Percentiles rank a stretch among this genome's conserved stretches.
Conservation (phyloP, 2,113 vertebrate genomes). For the Formicarius rufipectus region DNA sequence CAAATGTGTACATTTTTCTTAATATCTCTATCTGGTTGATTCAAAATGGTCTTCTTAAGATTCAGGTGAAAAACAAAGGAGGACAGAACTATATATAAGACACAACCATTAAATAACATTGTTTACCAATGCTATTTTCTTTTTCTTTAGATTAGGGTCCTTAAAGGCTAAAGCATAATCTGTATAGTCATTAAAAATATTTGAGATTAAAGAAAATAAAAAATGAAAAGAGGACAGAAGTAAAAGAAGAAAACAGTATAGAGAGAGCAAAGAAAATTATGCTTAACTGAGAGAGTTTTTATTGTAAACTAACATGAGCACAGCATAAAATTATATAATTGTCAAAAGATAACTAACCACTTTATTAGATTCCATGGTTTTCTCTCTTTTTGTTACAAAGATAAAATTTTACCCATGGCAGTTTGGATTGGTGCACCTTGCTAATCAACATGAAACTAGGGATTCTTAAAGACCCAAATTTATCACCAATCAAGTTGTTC, state of each 20-base stretch:
- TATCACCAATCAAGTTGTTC: constrained; percentile 8
- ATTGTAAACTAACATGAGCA: not conserved
- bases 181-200: not conserved
- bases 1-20: not conserved
- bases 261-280: not conserved
- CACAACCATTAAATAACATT: not conserved
- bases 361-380: not conserved
- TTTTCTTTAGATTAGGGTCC: not conserved
- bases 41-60: not conserved
- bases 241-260: not conserved
- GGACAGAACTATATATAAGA: not conserved
- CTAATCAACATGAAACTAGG: not conserved
- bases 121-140: not conserved
- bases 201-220: no score
- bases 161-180: not conserved
- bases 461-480: not conserved
- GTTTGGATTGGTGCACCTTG: not conserved
- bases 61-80: not conserved
- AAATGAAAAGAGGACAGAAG: not conserved
- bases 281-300: not conserved
- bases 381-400: not conserved
- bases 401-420: not conserved
- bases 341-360: not conserved
- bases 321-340: not conserved
- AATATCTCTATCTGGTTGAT: not conserved